Evolutionary conservation across 2,888 invertebrate species (phyloP), one percentile per base, ranked within the genome.

Genomic region (Arctia plantaginis): DNA sequence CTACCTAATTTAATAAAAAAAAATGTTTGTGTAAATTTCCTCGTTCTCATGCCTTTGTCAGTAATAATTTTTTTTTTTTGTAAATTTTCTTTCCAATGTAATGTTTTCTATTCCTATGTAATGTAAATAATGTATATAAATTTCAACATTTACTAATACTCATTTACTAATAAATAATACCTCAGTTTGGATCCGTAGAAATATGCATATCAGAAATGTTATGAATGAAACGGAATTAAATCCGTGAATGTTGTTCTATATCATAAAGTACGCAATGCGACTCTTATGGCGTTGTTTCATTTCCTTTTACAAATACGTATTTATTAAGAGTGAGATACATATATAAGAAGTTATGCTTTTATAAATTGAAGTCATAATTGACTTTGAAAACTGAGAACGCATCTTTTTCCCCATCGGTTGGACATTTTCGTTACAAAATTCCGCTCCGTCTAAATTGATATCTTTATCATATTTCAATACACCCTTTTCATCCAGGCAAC

Each of bases 401-500:
- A 18, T 15, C 27, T 62, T 27, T 62, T 23, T 10, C n/a, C 7
- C 0, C 18, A 18, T 30, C 18, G 30, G 64, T 59, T 33, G 27
- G 41, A 62, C 30, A 62, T 30, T 30, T 70, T 64, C 20, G 47
- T 33, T 69, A 47, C 62, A 51, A 71, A 68, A 66, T 69, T 66
- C 67, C 72, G 70, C 71, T 69, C 76, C 62, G 23, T 27, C 23
- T 23, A 59, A 18, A 23, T 35, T 68, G 71, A 64, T 74, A 76
- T 75, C 64, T 64, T 65, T 64, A 71, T 66, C 77, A 77, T 77
- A 66, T 74, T 71, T 75, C 66, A 69, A 69, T 66, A 71, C 30
- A 69, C 51, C 23, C 66, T 64, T 69, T 74, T 33, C 27, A 41
- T 33, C 41, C 39, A 39, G 39, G 23, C 18, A 47, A 69, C 20